Evolutionary conservation across 2,888 invertebrate genomes (phyloP).

Genomic region (Julus scanicus): DNA sequence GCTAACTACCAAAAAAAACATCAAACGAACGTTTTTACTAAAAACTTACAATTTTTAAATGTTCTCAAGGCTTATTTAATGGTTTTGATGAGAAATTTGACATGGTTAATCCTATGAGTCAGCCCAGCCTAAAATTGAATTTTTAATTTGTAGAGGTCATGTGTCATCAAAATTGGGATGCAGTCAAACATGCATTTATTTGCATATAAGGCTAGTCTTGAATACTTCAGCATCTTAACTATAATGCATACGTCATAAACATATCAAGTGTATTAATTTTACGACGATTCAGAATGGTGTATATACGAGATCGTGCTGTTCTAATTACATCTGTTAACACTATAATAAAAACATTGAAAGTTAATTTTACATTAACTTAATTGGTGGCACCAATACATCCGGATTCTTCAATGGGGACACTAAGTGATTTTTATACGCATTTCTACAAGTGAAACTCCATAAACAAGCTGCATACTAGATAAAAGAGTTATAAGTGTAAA

Average conservation of each 20-base stretch:
- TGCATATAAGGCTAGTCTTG: background rate
- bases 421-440: no score
- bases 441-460: no score
- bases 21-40: no score
- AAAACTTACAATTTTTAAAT: background rate
- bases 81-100: background rate
- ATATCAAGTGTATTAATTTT: background rate
- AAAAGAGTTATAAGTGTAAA: no score
- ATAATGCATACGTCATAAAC: background rate
- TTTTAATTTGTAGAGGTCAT: background rate
- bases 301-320: background rate
- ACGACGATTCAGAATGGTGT: background rate
- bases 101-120: background rate
- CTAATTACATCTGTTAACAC: background rate
- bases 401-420: no score
- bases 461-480: no score
- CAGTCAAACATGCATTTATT: background rate
- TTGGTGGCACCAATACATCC: no score
- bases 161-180: background rate
- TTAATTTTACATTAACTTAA: background rate
- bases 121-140: background rate
- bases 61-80: background rate
- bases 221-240: background rate
- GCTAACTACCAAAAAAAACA: no score
- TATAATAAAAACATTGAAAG: background rate